These are phyloP conservation scores for Caenorhabditis brenneri DNA, from an alignment of 1,140 invertebrate genomes.

Conservation along the genomic window DNA sequence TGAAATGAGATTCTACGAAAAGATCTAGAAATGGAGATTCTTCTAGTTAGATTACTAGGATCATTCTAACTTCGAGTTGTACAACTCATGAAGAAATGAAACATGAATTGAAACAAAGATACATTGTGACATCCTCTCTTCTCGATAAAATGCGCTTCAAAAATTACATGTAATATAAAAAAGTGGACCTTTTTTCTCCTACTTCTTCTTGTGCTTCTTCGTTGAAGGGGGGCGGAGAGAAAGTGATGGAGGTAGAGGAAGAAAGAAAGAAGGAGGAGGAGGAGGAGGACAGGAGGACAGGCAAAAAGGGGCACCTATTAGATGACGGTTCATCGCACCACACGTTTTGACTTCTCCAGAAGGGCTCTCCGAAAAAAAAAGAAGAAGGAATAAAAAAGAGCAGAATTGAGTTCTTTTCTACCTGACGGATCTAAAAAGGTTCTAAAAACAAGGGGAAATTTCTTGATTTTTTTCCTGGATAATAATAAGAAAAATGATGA, in stretches of 20 bases:
- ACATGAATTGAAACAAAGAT: not conserved
- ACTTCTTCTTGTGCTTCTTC: not conserved
- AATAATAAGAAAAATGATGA: not conserved
- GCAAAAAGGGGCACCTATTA: constrained; percentile 22
- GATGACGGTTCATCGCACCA: constrained; percentile 29
- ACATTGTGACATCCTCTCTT: too few species aligned
- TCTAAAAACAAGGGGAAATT: not conserved
- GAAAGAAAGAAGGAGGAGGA: too few species aligned
- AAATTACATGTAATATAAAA: constrained; percentile 31
- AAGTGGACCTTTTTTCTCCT: constrained; percentile 41
- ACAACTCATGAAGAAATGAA: not conserved
- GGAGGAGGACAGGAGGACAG: constrained; percentile 30
- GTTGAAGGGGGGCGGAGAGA: not conserved
- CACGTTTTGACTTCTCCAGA: constrained; percentile 14
- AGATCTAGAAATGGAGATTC: not conserved
- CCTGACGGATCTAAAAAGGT: too few species aligned
- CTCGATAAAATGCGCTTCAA: not conserved
- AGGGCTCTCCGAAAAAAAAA: not conserved
- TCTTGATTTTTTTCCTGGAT: not conserved
- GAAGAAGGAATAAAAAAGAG: not conserved
- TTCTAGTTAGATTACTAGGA: not conserved
- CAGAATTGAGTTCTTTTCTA: not conserved
- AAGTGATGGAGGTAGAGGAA: constrained; percentile 25
- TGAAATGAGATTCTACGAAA: not conserved
- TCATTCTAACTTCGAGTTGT: too few species aligned